These are phyloP conservation scores for Himalopsyche phryganea DNA, from an alignment of 1,140 invertebrate genomes.

Conservation along the genomic window DNA sequence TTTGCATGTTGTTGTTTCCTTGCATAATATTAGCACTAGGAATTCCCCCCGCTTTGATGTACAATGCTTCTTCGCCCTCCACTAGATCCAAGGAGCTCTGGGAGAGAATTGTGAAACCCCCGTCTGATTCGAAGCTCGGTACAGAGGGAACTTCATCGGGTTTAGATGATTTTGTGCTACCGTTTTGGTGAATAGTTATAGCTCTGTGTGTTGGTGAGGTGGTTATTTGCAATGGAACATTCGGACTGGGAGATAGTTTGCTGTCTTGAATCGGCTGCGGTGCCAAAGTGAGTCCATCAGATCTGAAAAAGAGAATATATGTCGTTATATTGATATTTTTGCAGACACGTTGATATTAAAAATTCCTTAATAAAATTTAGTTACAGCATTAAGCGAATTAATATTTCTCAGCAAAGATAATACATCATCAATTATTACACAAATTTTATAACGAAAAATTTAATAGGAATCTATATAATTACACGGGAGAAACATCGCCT, in stretches of 20 bases:
- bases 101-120: conserved; percentile 28
- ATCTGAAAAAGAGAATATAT: conserved; percentile 8
- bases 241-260: conserved; percentile 40
- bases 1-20: conserved; percentile 48
- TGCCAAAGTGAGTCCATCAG: conserved; percentile 3
- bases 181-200: conserved; percentile 1
- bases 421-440: too few relatives aligned
- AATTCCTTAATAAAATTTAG: too few relatives aligned
- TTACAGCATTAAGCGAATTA: too few relatives aligned
- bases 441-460: too few relatives aligned
- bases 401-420: too few relatives aligned
- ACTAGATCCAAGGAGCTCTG: conserved; percentile 18
- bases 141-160: conserved; percentile 9
- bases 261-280: conserved; percentile 37
- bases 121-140: conserved; percentile 30
- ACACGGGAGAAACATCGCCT: conserved; percentile 47
- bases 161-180: conserved; percentile 14
- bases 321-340: too few relatives aligned
- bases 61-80: conserved; percentile 30
- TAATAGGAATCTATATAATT: conserved; percentile 19
- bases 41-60: conserved; percentile 14
- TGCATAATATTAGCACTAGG: neutral
- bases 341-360: too few relatives aligned
- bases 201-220: conserved; percentile 21
- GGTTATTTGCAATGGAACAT: conserved; percentile 37